Base-by-base conservation (phyloP, 30 jellyfish, hydroid and myxozoan genomes). In the Hydra vulgaris region DNA sequence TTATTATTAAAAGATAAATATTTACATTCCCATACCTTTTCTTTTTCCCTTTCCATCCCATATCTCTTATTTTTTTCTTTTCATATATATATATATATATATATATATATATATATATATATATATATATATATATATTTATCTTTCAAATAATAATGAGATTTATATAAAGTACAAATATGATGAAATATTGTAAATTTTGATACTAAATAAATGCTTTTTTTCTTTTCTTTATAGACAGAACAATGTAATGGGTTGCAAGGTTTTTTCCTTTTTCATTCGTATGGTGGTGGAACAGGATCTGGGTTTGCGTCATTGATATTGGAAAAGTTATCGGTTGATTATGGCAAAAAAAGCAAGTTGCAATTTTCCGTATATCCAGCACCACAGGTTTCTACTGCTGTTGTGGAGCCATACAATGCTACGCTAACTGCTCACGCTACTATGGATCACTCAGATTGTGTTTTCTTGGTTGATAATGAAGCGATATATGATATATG, bases 281-380 rank as follows among this genome's bases (percentile, higher is more conserved):
- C 98, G 17, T 88, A 78, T 73, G 98, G 98, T 23, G 98, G 98
- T 68, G 98, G 98, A 15, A 92, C 98, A 1, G 98, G 98, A 71
- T 92, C 98, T 15, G 98, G 98, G 25, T 88, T 92, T 20, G 81
- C 98, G 3, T 88, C 98, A 8, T 92, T 88, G 17, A 86, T 92
- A 23, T 83, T 88, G 96, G 98, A 92, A 72, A 94, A 95, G 15
- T 74, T 92, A 67, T 88, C 96, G 15, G 96, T 83, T 26, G 96
- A 88, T 77, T 87, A 56, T 74, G 98, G 98, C 72, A 92, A 92
- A 85, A 92, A 92, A 74, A 81, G 95, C 89, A 92, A 92, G 75
- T 82, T 92, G 77, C 95, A 92, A 84, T 87, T 92, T 86, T 76
- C 95, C 67, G 70, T 92, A 77, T 92, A 92, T 85, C 98, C 98